Base-by-base conservation (phyloP, 2,113 vertebrate genomes). In the Ancistrus triradiatus region DNA sequence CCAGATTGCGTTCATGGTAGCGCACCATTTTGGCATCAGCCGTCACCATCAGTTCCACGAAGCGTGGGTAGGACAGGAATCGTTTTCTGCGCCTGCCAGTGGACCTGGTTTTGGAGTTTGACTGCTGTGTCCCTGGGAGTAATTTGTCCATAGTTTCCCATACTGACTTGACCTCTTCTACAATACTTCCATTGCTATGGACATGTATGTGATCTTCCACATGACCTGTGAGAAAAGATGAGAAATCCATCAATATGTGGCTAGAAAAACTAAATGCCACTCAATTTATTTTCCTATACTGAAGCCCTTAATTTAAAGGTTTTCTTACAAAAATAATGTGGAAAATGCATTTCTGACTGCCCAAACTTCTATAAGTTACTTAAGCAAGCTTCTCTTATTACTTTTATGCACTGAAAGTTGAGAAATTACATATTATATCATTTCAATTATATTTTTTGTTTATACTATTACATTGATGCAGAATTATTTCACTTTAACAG, bases 41-140 rank as follows among this genome's bases (percentile, higher is more conserved):
- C 7, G 94, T 94, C 74, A 98, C 92, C 96, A 98, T 98, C 60
- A 97, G 90, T 76, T 98, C 96, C 18, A 98, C 93, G 0, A 95
- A 95, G 85, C 96, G 90, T n/a, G 94, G 96, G 73, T 98, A 96
- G 7, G 96, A 98, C 70, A 97, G 87, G 77, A 98, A 98, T 7
- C 96, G 91, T 73, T 93, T 98, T 72, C 69, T 90, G 66, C 95
- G 87, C 68, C 48, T 73, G 31, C 74, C 49, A 63, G 57, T 28
- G 69, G 73, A 7, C 70, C 40, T 66, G 22, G 47, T 0, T 25
- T 84, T 84, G 68, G 77, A 80, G 68, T 73, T 40, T 33, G 82
- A 78, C 59, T 75, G 79, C 68, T 71, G 52, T 2, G 43, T 81
- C 69, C 59, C 2, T 48, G 81, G 63, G 2, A 68, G 38, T 35